Evolutionary conservation across 2,113 vertebrate genomes (phyloP), one percentile per base, ranked within the genome.

Genomic region (Hyla sarda): DNA sequence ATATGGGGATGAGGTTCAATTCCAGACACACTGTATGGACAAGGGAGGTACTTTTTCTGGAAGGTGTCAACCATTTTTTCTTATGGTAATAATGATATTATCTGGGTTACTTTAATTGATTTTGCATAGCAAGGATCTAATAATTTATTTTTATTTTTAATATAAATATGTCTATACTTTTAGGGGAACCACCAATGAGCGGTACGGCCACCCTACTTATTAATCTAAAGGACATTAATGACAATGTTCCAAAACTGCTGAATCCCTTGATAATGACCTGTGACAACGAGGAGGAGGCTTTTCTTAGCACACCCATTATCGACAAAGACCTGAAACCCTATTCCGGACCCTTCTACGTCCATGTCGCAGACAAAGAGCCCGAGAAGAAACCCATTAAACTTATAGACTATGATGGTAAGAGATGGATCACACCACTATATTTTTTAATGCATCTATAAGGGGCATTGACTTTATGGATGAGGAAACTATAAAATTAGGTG

Each of bases 321-420:
- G 85, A 87, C 69, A 82, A 82, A 62, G 85, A 87, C 54, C 16
- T 87, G 25, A 71, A 82, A 6, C 85, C 85, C 9, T 87, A 87
- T 21, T 81, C 85, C n/a, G 85, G 85, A 21, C 85, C 85, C 1
- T 87, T 82, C 69, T 60, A 82, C 13, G 21, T 87, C 21, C 10
- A 87, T 2, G 76, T 79, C 3, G 5, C 58, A n/a, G 48, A 80
- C 60, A 86, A 71, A 71, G 77, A 72, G 1, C 16, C 13, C 1
- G 65, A 81, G 8, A 50, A 67, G n/a, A 58, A 32, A n/a, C 65
- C 37, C 5, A 17, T 86, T 17, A 72, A 81, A 48, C 17, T 86
- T 0, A 16, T 73, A 12, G 47, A 58, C 10, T 60, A 48, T 45
- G 11, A 60, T 48, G 77, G 84, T 86, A 86, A 79, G 83, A 19